Evolutionary conservation across 2,797 vertebrate species (phyloP), one percentile per base, ranked within the genome.

Genomic region (Pteronotus mesoamericanus): DNA sequence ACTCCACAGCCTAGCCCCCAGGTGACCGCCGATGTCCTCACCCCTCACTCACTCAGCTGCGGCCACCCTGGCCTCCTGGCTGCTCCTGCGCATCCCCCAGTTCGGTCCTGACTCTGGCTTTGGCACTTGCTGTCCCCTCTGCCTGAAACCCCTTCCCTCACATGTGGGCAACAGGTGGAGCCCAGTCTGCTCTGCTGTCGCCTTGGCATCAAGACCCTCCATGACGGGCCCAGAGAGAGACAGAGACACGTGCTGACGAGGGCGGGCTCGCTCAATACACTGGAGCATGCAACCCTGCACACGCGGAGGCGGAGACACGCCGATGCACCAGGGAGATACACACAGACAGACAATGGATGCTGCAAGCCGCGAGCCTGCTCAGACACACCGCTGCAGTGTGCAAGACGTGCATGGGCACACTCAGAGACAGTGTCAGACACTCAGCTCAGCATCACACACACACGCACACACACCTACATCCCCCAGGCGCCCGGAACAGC

Each of bases 121-220:
- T 5, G 21, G 9, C 0, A 0, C 21, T 9, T 0, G 4, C 44
- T 0, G 0, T 0, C 34, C 9, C 51, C 18, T 59, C n/a, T 6
- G n/a, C 69, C 59, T 2, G 10, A 34, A 74, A 29, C 42, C 55
- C 66, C 5, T 6, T 21, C 68, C 78, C 10, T 46, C 53, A 6
- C 59, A 32, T 1, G 4, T 1, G 5, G 11, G 57, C 84, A 69
- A 0, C 3, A 4, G 9, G 10, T 5, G 9, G 51, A 8, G 21
- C n/a, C 21, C 11, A 7, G 42, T 26, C 64, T 6, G 39, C 32
- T 22, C 24, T 12, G 53, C 12, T 18, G 32, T 39, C 34, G 24
- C 39, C 46, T 11, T 0, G 46, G 96, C 15, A 34, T 59, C 85
- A 3, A 82, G 77, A 16, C 3, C n/a, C 29, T 16, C 42, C 78